phyloP scores from a whole-genome alignment of 2,888 invertebrate species.

The Tipula lateralis region DNA sequence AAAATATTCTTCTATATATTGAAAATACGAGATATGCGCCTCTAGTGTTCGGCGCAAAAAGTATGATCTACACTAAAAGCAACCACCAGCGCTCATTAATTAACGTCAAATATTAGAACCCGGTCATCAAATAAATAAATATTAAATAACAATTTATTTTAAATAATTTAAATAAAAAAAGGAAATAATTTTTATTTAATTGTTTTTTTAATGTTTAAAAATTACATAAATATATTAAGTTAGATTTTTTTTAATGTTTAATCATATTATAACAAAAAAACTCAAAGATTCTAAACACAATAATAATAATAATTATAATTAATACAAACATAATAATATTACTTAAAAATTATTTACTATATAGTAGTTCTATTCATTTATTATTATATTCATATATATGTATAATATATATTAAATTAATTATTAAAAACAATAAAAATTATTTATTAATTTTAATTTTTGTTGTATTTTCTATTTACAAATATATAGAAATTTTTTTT shows the following conservation, averaged over 20 bases:
- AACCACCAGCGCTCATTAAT: no score
- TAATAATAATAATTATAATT: not conserved
- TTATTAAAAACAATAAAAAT: not conserved
- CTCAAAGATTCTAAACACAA: not conserved
- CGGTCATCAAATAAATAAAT: no score
- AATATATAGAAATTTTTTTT: not conserved
- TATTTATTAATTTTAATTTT: not conserved
- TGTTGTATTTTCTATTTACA: not conserved
- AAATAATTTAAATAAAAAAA: constrained; percentile 2
- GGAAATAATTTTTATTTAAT: not conserved
- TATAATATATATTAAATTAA: not conserved
- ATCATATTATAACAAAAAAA: not conserved
- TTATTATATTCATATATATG: no score
- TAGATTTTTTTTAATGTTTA: not conserved
- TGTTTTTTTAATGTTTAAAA: not conserved
- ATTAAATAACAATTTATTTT: not conserved
- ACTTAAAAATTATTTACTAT: not conserved
- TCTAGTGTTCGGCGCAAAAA: no score
- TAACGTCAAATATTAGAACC: no score
- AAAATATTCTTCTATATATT: no score
- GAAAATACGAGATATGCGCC: no score
- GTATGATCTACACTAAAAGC: no score
- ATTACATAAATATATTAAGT: constrained; percentile 19
- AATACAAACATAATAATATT: not conserved
- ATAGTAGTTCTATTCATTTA: not conserved